Evolutionary conservation across 2,113 vertebrate species (phyloP).

Genomic region (Terrapene triunguis): DNA sequence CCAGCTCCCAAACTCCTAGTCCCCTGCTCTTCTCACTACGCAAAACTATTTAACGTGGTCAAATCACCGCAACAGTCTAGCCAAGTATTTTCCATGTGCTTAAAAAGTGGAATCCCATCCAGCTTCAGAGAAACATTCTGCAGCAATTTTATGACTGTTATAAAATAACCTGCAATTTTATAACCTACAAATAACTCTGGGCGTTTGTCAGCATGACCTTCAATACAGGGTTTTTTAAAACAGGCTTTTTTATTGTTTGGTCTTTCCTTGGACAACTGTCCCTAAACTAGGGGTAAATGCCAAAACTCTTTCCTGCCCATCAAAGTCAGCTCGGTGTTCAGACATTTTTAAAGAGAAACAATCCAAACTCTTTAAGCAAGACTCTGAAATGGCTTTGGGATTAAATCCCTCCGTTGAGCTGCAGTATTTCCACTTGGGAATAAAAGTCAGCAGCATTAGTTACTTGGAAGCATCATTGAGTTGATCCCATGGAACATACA

Average conservation of each 20-base stretch:
- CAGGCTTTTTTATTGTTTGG: not conserved
- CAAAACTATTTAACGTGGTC: not conserved
- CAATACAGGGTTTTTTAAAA: not conserved
- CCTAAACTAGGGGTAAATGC: not conserved
- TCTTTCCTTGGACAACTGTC: not conserved
- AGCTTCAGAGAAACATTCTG: not conserved
- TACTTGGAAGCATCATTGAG: not conserved
- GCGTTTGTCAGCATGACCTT: not conserved
- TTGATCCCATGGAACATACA: not conserved
- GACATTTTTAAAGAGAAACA: not conserved
- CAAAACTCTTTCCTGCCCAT: not conserved
- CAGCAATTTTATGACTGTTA: not conserved
- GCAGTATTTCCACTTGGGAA: rapidly evolving
- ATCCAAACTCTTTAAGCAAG: not conserved
- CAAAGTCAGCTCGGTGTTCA: not conserved
- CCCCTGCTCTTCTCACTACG: not conserved
- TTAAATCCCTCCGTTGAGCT: not conserved
- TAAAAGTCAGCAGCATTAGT: not conserved
- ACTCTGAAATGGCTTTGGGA: not conserved
- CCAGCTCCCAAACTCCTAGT: not conserved
- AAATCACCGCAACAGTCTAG: not conserved
- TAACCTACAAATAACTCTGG: not conserved
- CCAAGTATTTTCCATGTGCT: not conserved
- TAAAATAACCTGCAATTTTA: not conserved
- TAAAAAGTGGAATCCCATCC: not conserved